Evolutionary conservation across 2,888 invertebrate species (phyloP).

Genomic region (Hypomecis punctinalis): DNA sequence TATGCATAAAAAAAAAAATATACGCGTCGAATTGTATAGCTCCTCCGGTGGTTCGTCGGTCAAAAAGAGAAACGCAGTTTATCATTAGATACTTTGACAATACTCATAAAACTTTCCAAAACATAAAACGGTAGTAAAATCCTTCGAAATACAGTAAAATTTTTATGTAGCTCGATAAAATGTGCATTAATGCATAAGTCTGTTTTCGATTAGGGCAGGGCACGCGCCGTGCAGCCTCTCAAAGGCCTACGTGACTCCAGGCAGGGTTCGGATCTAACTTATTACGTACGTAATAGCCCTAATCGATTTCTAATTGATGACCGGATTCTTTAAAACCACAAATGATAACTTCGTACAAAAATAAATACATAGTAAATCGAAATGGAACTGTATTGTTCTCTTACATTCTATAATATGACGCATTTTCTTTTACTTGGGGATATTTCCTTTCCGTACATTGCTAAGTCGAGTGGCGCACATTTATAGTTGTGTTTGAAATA

Average conservation of each 20-base stretch:
- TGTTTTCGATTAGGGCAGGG: constrained; percentile 52
- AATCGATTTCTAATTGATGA: constrained; percentile 65
- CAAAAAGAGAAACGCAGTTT: background rate
- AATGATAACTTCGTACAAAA: constrained; percentile 32
- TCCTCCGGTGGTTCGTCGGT: no score
- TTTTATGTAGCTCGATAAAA: constrained; percentile 18
- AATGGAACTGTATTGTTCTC: constrained; percentile 9
- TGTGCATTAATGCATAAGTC: constrained; percentile 56
- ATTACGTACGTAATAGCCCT: constrained; percentile 44
- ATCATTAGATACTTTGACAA: constrained; percentile 1
- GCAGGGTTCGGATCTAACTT: constrained; percentile 55
- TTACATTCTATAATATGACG: constrained; percentile 17
- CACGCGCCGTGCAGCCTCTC: constrained; percentile 61
- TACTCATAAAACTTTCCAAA: constrained; percentile 7
- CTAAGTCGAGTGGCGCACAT: background rate
- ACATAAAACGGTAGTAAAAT: background rate
- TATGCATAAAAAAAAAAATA: no score
- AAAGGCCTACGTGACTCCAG: constrained; percentile 58
- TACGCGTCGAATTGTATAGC: no score
- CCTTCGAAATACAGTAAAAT: constrained; percentile 3
- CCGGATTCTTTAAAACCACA: constrained; percentile 60
- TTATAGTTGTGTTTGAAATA: no score
- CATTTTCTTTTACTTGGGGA: constrained; percentile 1
- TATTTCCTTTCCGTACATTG: background rate
- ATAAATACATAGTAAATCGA: constrained; percentile 15